These are phyloP conservation scores for Eubasilissa splendida DNA, from an alignment of 2,888 invertebrate species.

Conservation along the genomic window DNA sequence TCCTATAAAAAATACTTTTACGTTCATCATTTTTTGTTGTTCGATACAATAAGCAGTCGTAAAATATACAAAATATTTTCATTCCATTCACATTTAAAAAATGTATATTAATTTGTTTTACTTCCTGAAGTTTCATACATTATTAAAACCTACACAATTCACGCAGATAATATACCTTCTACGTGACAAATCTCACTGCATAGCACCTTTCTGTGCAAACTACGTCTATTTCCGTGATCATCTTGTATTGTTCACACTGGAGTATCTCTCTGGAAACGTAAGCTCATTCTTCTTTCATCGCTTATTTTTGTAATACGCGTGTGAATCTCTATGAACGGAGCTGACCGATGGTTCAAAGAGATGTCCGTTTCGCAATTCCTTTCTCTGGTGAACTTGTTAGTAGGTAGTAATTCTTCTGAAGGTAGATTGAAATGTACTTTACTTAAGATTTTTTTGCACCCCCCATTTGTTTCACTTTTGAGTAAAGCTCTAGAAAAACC, in stretches of 20 bases:
- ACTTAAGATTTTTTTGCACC: slow-evolving; percentile 36
- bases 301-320: background rate
- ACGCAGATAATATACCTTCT: no score
- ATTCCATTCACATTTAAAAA: no score
- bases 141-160: no score
- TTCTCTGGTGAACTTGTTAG: background rate
- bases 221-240: no score
- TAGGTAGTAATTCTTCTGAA: slow-evolving; percentile 23
- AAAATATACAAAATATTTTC: no score
- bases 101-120: no score
- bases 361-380: background rate
- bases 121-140: no score
- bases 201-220: no score
- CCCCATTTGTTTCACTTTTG: background rate
- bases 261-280: slow-evolving; percentile 7
- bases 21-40: no score
- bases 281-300: background rate
- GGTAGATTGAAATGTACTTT: slow-evolving; percentile 49
- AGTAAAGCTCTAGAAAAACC: background rate
- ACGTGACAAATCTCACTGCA: no score
- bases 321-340: background rate
- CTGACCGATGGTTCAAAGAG: background rate
- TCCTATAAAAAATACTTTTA: no score
- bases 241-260: background rate
- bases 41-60: no score